Conservation (phyloP, 2,113 vertebrate genomes). For the Heterocephalus glaber region DNA sequence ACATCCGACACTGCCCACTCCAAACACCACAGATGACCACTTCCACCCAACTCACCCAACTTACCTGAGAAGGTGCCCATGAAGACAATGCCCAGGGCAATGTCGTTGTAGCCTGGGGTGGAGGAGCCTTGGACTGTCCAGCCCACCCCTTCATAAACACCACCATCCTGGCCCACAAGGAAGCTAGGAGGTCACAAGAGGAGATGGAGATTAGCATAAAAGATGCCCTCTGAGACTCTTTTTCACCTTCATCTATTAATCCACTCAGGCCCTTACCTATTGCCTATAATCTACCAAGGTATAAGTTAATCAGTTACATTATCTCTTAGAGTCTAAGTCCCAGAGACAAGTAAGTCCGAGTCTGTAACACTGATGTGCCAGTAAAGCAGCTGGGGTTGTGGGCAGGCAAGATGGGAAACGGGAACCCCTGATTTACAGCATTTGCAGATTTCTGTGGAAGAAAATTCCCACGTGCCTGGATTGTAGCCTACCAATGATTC, state of each 20-base stretch:
- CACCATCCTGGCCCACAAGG: conserved; percentile 85
- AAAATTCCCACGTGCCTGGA: background rate
- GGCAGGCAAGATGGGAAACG: background rate
- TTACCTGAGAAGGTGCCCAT: conserved; percentile 84
- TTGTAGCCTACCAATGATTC: background rate
- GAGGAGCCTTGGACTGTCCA: conserved; percentile 86
- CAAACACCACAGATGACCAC: background rate
- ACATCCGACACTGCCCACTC: background rate
- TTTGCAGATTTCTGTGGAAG: background rate
- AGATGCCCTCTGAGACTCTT: background rate
- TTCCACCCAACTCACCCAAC: background rate
- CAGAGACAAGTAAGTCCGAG: background rate
- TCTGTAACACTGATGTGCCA: background rate
- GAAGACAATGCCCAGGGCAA: conserved; percentile 87
- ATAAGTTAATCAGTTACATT: background rate
- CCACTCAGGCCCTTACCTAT: background rate
- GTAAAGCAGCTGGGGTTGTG: background rate
- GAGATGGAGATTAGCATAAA: background rate
- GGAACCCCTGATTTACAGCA: background rate
- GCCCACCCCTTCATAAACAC: conserved; percentile 89
- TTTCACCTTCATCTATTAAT: background rate
- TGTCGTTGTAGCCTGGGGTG: conserved; percentile 80
- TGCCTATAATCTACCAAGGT: background rate
- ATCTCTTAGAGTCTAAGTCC: background rate
- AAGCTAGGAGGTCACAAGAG: conserved; percentile 81